phyloP scores from a whole-genome alignment of 2,797 vertebrate species.

The Poecilia picta region DNA sequence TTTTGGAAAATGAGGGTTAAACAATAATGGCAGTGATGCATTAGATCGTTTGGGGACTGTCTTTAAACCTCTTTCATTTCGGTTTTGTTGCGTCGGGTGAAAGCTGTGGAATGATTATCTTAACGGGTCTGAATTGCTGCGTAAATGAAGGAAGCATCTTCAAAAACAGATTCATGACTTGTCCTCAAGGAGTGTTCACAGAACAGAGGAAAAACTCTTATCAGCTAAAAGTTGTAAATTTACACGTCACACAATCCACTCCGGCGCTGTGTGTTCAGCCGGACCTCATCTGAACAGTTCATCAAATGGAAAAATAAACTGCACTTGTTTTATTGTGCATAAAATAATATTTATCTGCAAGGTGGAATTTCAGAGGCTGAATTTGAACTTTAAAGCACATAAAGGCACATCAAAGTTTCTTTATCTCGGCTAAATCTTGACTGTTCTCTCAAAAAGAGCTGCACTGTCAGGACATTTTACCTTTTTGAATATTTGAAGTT shows the following conservation, averaged over 20 bases:
- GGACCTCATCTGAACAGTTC: neutral
- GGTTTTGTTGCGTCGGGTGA: constrained; percentile 11
- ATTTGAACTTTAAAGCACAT: neutral
- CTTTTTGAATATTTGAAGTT: constrained; percentile 71
- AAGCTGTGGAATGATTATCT: neutral
- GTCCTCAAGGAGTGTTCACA: constrained; percentile 58
- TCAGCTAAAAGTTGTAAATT: constrained; percentile 72
- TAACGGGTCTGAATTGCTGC: constrained; percentile 68
- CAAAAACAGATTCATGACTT: constrained; percentile 59
- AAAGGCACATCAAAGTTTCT: neutral
- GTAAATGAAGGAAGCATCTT: constrained; percentile 72
- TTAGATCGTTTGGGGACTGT: neutral
- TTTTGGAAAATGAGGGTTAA: neutral
- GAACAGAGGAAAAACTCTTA: constrained; percentile 49
- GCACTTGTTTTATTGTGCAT: neutral
- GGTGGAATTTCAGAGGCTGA: neutral
- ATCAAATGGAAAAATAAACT: neutral
- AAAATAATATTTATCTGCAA: neutral
- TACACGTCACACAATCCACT: constrained; percentile 5
- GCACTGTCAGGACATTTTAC: constrained; percentile 33
- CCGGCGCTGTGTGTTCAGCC: neutral
- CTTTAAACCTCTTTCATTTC: neutral
- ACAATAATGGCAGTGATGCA: neutral
- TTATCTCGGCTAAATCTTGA: neutral
- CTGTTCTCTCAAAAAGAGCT: constrained; percentile 19